Base-by-base conservation (phyloP, 2,888 invertebrate genomes). In the Monochamus alternatus region DNA sequence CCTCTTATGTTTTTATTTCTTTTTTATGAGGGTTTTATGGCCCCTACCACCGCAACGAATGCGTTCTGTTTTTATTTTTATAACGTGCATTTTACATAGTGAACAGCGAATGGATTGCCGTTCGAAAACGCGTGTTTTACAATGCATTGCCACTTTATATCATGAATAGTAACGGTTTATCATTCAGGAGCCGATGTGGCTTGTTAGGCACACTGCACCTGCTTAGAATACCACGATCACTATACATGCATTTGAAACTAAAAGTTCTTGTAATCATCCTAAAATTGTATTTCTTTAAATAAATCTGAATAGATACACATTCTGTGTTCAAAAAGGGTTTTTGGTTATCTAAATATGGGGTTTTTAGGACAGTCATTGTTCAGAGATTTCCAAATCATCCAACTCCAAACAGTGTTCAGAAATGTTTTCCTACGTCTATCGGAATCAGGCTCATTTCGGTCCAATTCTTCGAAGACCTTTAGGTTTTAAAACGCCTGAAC, bases 1-100 rank as follows among this genome's bases (percentile, higher is more conserved):
- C 82, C 85, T 85, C 85, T 85, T 85, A 84, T 83, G 85, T 84
- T 85, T 86, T 85, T 85, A 84, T 86, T 85, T 84, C 85, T 82
- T 84, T 86, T 85, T 85, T 85, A 85, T 85, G 82, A 79, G 82
- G 65, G 81, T 82, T 84, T 83, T 84, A 83, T 82, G 74, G 77
- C 75, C 80, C 81, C 80, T 80, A 79, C 80, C 76, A 79, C 80
- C 78, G 76, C 78, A 79, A 78, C 78, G 71, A 66, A 74, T 74
- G 43, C 75, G 63, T 74, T 75, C 75, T 75, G 71, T 76, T 78
- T 77, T 76, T 75, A 75, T 75, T 78, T 75, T 67, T 65, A 32
- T 76, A 64, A 68, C 31, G 70, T 75, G 65, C 65, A 70, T 72
- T 69, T 63, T 75, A 75, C 75, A 71, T 72, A 65, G 47, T 38